Conservation (phyloP, 1,140 invertebrate species). For the Drosophila ogumai region DNA sequence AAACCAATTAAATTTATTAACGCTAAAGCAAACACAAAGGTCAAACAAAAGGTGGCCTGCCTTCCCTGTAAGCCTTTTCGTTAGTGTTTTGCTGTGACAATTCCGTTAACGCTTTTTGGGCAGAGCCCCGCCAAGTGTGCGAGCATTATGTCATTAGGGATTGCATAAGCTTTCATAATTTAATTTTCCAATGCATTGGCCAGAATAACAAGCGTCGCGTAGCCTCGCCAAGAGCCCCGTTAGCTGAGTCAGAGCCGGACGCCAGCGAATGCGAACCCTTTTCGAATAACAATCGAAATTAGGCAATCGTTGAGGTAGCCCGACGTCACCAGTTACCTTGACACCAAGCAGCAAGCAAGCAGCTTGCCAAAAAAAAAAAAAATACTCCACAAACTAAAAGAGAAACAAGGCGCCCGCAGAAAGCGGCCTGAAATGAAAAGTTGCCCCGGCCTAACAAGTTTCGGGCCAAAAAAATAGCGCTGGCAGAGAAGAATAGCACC, state of each 20-base stretch:
- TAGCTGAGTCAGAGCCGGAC: conserved; percentile 67
- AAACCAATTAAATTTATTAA: conserved; percentile 60
- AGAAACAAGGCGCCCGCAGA: conserved; percentile 65
- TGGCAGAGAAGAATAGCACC: conserved; percentile 44
- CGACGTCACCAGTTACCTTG: conserved; percentile 81
- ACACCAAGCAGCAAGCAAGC: conserved; percentile 34
- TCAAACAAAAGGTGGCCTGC: conserved; percentile 36
- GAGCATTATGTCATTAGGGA: conserved; percentile 71
- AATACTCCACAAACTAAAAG: conserved; percentile 29
- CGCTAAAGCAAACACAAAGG: conserved; percentile 60
- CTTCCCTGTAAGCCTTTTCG: background rate
- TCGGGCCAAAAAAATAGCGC: conserved; percentile 6
- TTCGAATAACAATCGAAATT: conserved; percentile 79
- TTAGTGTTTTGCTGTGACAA: conserved; percentile 21
- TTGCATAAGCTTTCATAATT: conserved; percentile 78
- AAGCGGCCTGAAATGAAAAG: conserved; percentile 81
- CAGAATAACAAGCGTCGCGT: conserved; percentile 72
- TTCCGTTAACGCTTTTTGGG: conserved; percentile 20
- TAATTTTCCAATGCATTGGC: conserved; percentile 81
- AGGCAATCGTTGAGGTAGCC: conserved; percentile 71
- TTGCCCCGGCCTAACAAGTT: conserved; percentile 53
- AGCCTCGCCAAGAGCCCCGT: conserved; percentile 39
- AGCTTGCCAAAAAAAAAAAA: conserved; percentile 55
- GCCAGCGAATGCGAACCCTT: conserved; percentile 58
- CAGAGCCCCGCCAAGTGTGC: conserved; percentile 27